Evolutionary conservation across 2,113 vertebrate genomes (phyloP), one percentile per base, ranked within the genome.

Genomic region (Heterochromis multidens): DNA sequence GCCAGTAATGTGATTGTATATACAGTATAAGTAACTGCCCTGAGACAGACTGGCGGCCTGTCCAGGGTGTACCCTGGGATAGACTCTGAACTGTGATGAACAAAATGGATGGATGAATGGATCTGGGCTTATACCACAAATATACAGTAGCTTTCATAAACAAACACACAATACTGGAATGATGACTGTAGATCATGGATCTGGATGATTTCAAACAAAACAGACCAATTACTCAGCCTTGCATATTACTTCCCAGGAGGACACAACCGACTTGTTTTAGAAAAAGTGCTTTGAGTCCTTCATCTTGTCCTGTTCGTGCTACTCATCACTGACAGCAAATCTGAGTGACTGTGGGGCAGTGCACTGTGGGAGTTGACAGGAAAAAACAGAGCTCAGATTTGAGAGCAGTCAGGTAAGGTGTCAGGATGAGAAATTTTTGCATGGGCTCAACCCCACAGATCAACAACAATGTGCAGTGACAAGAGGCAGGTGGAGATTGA

Each of bases 391-490:
- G 60, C 58, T 31, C 63, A 74, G 74, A 87, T 82, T 72, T 40
- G 63, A 89, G 81, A 84, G 80, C 81, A 86, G 84, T 85, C 81
- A 81, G 52, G 80, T 80, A 63, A 89, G 74, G 74, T 87, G 89
- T 90, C 88, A 81, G 77, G 77, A 76, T 83, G 89, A 84, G 74
- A 88, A 86, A 87, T 76, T 56, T 72, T 56, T 81, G 60, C 79
- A 81, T n/a, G 4, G 21, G 57, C 88, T 83, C 21, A 1, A 84
- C 33, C 86, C 33, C 54, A 23, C 61, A 81, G 90, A 89, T 92
- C 87, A 91, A 85, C 56, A 86, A 81, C 89, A 88, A 92, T 88
- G 81, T 77, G 80, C 57, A 81, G 79, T 90, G 94, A 94, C 92
- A 91, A 82, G 79, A 89, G 74, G 79, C 82, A 82, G 86, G 77